Base-by-base conservation (phyloP, 2,797 vertebrate species). In the Antrozous pallidus region DNA sequence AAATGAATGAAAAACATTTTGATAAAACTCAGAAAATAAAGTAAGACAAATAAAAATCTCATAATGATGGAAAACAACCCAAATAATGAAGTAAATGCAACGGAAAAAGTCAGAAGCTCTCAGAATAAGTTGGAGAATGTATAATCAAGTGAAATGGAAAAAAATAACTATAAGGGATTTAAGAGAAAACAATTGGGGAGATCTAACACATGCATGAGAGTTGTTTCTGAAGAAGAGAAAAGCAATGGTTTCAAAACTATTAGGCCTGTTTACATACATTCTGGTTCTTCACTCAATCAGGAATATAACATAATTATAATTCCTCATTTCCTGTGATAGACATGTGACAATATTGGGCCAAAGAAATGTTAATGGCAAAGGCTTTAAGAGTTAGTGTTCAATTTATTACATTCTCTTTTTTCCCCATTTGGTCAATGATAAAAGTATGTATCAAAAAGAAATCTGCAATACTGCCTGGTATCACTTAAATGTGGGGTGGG, bases 1-100 rank as follows among this genome's bases (percentile, higher is more conserved):
- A 73, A 74, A 88, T 22, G 26, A 88, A 85, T 38, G 2, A 20
- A 88, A 88, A 94, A 1, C 28, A 71, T 40, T 84, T 45, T 93
- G 87, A 42, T 17, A 93, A 91, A 79, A 84, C 12, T 65, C 22
- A 84, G 20, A 38, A 90, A 81, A 58, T 73, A 88, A 75, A 85
- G 14, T 28, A 74, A 85, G 71, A 54, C 13, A 69, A 54, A 73
- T 40, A 51, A 78, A 90, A 67, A 77, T 1, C 33, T 70, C 8
- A 63, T 47, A n/a, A 54, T 81, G 24, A n/a, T 16, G 49, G 69
- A 84, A 92, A 80, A 80, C 13, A 80, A 45, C 26, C 40, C 24
- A 8, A 5, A 28, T 31, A 56, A 42, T 54, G 28, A 2, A 13
- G 58, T 58, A 88, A 77, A 81, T 73, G 7, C 4, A 73, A 78